Evolutionary conservation across 2,113 vertebrate species (phyloP), one percentile per base, ranked within the genome.

Genomic region (Stigmatopora nigra): DNA sequence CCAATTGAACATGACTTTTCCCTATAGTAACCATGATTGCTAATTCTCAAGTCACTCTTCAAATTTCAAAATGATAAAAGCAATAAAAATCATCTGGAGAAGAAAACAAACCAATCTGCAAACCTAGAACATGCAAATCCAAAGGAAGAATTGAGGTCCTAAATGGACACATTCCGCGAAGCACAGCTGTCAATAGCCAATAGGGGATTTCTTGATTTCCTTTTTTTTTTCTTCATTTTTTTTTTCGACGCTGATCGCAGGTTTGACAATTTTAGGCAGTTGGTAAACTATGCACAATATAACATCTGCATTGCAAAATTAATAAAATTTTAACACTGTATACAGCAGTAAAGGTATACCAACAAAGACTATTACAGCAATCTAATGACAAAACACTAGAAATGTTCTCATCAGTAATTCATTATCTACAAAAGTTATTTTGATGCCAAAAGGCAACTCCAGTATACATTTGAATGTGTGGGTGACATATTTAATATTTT

Each of bases 201-300:
- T 78, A 53, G 17, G 61, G 55, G 31, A 45, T 70, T 62, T 46
- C 53, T 31, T 36, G 41, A 72, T 75, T 78, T 73, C 63, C 52
- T 64, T 38, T 51, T 53, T 20, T 20, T 61, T 71, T 41, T 44
- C 63, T 52, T 64, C 31, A 55, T 53, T 20, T 20, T 61, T 71
- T 71, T 71, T 72, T 64, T 56, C 70, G 31, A 80, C 76, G 78
- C 81, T 86, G 82, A 82, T 84, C 63, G 64, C 73, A 82, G 22
- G 52, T 73, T 72, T 70, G 82, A 88, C 78, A 68, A 85, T 89
- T 88, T 89, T 85, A 88, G 86, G 88, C 88, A 88, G 86, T 88
- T 89, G 84, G 82, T 65, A 75, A 76, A 72, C 78, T 81, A 71
- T 75, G 63, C 61, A 86, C 56, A 87, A 77, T 55, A 84, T 72